A percentile compares a stretch with the other conserved stretches of the same genome.
These are phyloP conservation scores for Drosophila eohydei DNA, from an alignment of 2,888 invertebrate species.

Conservation along the genomic window DNA sequence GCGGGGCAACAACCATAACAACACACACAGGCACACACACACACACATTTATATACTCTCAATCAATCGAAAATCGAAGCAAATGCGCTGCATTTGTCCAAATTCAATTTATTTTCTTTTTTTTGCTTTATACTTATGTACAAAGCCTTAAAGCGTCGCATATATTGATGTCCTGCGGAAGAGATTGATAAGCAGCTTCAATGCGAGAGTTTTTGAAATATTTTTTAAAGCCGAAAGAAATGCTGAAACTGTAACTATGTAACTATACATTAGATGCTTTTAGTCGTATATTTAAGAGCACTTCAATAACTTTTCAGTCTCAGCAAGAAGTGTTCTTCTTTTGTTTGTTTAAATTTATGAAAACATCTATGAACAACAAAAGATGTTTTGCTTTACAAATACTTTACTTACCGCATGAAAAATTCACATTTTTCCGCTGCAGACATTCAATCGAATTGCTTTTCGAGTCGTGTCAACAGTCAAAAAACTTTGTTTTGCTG, in stretches of 20 bases:
- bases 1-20: slow-evolving; percentile 56
- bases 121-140: slow-evolving; percentile 22
- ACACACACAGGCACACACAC: slow-evolving; percentile 35
- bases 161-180: slow-evolving; percentile 27
- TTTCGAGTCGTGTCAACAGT: slow-evolving; percentile 12
- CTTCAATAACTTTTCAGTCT: too few species aligned
- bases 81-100: slow-evolving; percentile 61
- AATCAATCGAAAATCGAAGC: slow-evolving; percentile 65
- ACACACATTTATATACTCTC: slow-evolving; percentile 41
- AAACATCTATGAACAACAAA: not conserved
- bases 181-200: slow-evolving; percentile 24
- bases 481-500: slow-evolving; percentile 7
- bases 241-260: too few species aligned
- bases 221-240: not conserved
- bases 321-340: not conserved
- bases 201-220: not conserved
- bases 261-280: not conserved
- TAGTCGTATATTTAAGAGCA: too few species aligned
- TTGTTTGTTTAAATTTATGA: not conserved
- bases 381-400: not conserved
- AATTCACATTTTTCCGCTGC: not conserved
- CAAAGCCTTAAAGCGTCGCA: slow-evolving; percentile 42
- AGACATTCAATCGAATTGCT: slow-evolving; percentile 1
- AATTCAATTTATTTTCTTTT: slow-evolving; percentile 55
- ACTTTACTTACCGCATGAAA: not conserved